A percentile compares a stretch with the other conserved stretches of the same genome.
Conservation (phyloP, 2,888 invertebrate genomes). For the Drosophila limbata region DNA sequence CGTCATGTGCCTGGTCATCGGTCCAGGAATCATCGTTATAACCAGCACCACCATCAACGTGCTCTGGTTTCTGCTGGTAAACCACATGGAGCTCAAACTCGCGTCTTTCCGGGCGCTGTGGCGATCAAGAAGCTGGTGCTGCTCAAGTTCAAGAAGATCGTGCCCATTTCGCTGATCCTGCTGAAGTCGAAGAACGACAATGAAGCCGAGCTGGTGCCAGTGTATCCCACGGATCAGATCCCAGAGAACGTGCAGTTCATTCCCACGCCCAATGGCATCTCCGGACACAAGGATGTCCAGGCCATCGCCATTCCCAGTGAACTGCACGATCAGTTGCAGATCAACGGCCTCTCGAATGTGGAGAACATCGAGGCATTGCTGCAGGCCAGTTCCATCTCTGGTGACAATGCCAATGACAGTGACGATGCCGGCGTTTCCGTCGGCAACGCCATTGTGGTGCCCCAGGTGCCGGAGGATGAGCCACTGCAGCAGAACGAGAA, state of each 20-base stretch:
- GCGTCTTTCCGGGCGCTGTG: conserved; percentile 80
- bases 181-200: conserved; percentile 79
- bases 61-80: conserved; percentile 53
- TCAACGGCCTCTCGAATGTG: conserved; percentile 74
- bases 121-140: conserved; percentile 82
- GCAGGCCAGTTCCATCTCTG: conserved; percentile 64
- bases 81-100: conserved; percentile 66
- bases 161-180: conserved; percentile 81
- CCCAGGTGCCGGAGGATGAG: conserved; percentile 72
- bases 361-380: conserved; percentile 78
- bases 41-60: conserved; percentile 43
- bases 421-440: conserved; percentile 34
- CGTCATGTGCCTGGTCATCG: conserved; percentile 63
- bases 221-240: conserved; percentile 82
- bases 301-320: conserved; percentile 83
- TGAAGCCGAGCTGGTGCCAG: conserved; percentile 82
- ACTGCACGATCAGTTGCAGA: conserved; percentile 78
- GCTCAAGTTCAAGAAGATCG: conserved; percentile 82
- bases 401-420: conserved; percentile 23
- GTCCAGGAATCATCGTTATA: conserved; percentile 29
- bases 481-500: conserved; percentile 73
- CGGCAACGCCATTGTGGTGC: conserved; percentile 66
- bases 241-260: conserved; percentile 81
- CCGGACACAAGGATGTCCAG: conserved; percentile 82
- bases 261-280: conserved; percentile 81